Evolutionary conservation across 2,888 invertebrate genomes (phyloP).

Genomic region (Pristionchus fissidentatus): DNA sequence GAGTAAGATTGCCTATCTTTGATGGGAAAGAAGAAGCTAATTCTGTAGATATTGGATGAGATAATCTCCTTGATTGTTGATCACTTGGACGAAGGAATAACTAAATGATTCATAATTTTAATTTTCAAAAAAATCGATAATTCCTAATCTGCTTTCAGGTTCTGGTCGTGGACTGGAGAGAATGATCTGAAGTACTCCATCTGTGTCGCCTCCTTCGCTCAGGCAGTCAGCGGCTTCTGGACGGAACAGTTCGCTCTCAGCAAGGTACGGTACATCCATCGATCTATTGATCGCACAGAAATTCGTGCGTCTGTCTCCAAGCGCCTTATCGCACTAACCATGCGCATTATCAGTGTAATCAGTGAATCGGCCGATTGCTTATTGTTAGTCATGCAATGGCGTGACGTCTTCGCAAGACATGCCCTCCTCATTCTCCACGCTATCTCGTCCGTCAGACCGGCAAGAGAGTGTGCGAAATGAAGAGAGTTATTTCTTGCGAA

Average conservation of each 20-base stretch:
- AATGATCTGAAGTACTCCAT: conserved; percentile 88
- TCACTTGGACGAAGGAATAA: no score
- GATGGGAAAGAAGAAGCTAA: background rate
- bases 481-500: no score
- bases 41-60: background rate
- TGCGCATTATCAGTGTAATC: background rate
- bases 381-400: conserved; percentile 4
- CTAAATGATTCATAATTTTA: conserved; percentile 3
- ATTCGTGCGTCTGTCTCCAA: no score
- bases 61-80: no score
- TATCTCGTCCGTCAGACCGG: no score
- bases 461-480: background rate
- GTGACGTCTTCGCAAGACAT: no score
- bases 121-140: background rate
- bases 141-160: conserved; percentile 39
- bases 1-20: no score
- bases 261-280: conserved; percentile 60
- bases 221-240: conserved; percentile 96
- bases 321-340: background rate
- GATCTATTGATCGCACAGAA: background rate
- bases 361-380: background rate
- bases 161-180: conserved; percentile 57
- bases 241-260: conserved; percentile 92
- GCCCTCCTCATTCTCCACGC: no score
- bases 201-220: conserved; percentile 81